Evolutionary conservation across 1,140 invertebrate species (phyloP).

Genomic region (Spodoptera litura): DNA sequence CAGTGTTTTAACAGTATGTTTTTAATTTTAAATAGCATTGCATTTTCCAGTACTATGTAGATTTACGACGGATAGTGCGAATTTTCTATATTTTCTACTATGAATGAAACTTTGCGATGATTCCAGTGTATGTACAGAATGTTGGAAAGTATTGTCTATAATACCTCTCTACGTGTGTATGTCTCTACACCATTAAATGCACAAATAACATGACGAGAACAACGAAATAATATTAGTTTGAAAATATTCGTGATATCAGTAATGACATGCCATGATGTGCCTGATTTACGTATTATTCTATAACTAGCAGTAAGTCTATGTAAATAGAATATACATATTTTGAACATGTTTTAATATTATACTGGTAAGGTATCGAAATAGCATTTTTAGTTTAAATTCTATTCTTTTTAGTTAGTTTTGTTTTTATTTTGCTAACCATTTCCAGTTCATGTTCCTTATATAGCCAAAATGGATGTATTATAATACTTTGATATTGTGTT

Average conservation of each 20-base stretch:
- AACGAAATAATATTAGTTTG: slow-evolving; percentile 29
- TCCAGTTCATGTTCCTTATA: slow-evolving; percentile 59
- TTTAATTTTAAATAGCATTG: background rate
- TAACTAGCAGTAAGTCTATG: slow-evolving; percentile 29
- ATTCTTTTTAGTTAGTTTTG: slow-evolving; percentile 30
- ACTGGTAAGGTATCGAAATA: slow-evolving; percentile 32
- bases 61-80: too few species aligned
- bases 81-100: too few species aligned
- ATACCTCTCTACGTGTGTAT: slow-evolving; percentile 25
- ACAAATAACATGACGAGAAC: slow-evolving; percentile 3
- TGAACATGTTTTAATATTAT: slow-evolving; percentile 10
- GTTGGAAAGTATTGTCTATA: too few species aligned
- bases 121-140: too few species aligned
- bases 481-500: slow-evolving; percentile 42
- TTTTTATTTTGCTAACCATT: slow-evolving; percentile 46
- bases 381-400: slow-evolving; percentile 36
- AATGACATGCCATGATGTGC: slow-evolving; percentile 62
- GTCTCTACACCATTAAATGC: background rate
- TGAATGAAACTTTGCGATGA: too few species aligned
- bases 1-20: background rate
- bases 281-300: slow-evolving; percentile 57
- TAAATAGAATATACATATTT: slow-evolving; percentile 41
- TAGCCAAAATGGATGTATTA: slow-evolving; percentile 54
- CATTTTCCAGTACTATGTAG: too few species aligned
- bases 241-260: slow-evolving; percentile 43